Evolutionary conservation across 2,888 invertebrate species (phyloP).

Genomic region (Pseudoips prasinana): DNA sequence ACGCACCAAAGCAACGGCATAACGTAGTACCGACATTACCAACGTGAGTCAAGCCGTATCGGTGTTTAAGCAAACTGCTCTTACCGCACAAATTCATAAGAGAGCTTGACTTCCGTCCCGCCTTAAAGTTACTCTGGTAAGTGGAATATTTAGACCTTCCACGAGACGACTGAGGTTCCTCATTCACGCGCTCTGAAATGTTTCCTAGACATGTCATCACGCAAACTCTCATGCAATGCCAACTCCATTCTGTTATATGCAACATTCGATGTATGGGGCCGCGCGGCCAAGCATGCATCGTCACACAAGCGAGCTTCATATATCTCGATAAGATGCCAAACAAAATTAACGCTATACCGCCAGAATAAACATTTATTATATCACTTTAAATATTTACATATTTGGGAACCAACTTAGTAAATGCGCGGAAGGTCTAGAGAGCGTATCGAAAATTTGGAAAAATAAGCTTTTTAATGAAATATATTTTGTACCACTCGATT

Average conservation of each 20-base stretch:
- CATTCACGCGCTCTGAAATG: conserved; percentile 92
- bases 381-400: conserved; percentile 40
- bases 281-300: conserved; percentile 50
- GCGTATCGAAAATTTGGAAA: conserved; percentile 58
- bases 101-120: conserved; percentile 94
- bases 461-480: conserved; percentile 52
- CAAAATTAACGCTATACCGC: conserved; percentile 58
- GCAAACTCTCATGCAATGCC: conserved; percentile 54
- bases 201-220: conserved; percentile 76
- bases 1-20: conserved; percentile 69
- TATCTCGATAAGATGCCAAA: conserved; percentile 47
- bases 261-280: conserved; percentile 21
- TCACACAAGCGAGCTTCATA: conserved; percentile 55
- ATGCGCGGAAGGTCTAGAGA: conserved; percentile 75
- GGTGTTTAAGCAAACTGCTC: conserved; percentile 73
- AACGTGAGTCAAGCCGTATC: conserved; percentile 67
- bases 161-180: conserved; percentile 89
- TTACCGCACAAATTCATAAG: conserved; percentile 98
- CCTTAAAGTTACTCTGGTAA: conserved; percentile 93
- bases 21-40: conserved; percentile 44
- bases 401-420: conserved; percentile 57
- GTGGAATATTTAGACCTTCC: conserved; percentile 92
- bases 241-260: conserved; percentile 32
- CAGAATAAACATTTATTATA: conserved; percentile 38
- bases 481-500: conserved; percentile 47